A percentile compares a stretch with the other conserved stretches of the same genome.
Conservation (phyloP, 1,140 invertebrate species). For the Hermetia illucens region DNA sequence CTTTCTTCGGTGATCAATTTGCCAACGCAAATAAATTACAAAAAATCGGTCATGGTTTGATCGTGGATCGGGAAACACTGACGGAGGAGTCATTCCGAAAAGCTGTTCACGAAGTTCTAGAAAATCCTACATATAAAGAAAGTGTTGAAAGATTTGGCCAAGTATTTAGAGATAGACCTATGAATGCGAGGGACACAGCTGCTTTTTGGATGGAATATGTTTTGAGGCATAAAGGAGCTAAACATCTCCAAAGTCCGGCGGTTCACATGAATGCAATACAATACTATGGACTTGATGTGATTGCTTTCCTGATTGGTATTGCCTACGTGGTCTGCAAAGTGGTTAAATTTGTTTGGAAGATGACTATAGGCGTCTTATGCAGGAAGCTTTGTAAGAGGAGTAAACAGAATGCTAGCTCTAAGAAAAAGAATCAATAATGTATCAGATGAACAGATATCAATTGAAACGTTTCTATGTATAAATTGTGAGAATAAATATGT, state of each 20-base stretch:
- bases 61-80: constrained; percentile 25
- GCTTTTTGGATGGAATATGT: constrained; percentile 27
- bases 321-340: too few relatives aligned
- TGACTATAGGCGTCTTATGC: too few relatives aligned
- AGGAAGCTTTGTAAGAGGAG: too few relatives aligned
- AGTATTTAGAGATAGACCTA: constrained; percentile 23
- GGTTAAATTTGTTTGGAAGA: too few relatives aligned
- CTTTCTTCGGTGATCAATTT: constrained; percentile 48
- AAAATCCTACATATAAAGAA: constrained; percentile 15
- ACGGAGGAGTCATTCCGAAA: constrained; percentile 20
- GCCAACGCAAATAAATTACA: constrained; percentile 35
- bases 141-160: constrained; percentile 18
- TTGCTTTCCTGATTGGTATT: too few relatives aligned
- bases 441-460: too few relatives aligned
- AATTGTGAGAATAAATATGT: too few relatives aligned
- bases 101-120: constrained; percentile 15
- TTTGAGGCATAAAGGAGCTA: constrained; percentile 32
- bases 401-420: too few relatives aligned
- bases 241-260: constrained; percentile 29
- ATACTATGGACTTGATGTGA: constrained; percentile 16
- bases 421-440: too few relatives aligned
- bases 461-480: too few relatives aligned
- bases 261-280: constrained; percentile 18
- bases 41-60: constrained; percentile 32
- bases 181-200: constrained; percentile 15